Base-by-base conservation (phyloP, 2,797 vertebrate species). In the Parambassis ranga region DNA sequence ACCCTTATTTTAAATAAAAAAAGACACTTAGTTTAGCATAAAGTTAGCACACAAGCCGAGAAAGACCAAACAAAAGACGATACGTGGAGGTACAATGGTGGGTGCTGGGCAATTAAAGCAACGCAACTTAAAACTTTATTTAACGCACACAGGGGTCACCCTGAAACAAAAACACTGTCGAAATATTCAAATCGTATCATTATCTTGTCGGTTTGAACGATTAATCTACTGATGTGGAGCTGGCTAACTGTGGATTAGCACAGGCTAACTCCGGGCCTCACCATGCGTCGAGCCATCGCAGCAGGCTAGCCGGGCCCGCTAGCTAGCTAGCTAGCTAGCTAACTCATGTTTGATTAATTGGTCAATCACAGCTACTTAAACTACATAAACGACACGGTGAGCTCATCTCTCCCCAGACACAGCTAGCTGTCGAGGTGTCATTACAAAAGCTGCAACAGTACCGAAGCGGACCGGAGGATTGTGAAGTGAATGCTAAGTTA, bases 231-330 rank as follows among this genome's bases (percentile, higher is more conserved):
- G 7, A 18, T 9, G 11, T 23, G 4, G 32, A 39, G 8, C 28
- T 10, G 32, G 72, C 63, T 71, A 66, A 64, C 26, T 28, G 11
- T 20, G 48, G 27, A 61, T 76, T 82, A 82, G 83, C 83, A 14
- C 4, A 0, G 10, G 77, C 55, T 80, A 71, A 64, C 37, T 42
- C 10, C 1, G 49, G 88, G 69, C 87, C 87, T 80, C 31, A 46
- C 88, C 88, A 90, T 85, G 87, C 87, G 85, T 52, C 44, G 41
- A 50, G 64, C 31, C 14, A n/a, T n/a, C n/a, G 38, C 7, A 2
- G 30, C 48, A 32, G 4, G 26, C 14, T 78, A 78, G 79, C 77
- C 5, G 42, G 83, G 82, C 79, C 83, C 24, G 47, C 59, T 78
- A 60, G 23, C 68, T 2, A 1, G 7, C 16, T 16, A 36, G 3